phyloP scores from a whole-genome alignment of 2,113 vertebrate species.

The Leucoraja erinaceus region DNA sequence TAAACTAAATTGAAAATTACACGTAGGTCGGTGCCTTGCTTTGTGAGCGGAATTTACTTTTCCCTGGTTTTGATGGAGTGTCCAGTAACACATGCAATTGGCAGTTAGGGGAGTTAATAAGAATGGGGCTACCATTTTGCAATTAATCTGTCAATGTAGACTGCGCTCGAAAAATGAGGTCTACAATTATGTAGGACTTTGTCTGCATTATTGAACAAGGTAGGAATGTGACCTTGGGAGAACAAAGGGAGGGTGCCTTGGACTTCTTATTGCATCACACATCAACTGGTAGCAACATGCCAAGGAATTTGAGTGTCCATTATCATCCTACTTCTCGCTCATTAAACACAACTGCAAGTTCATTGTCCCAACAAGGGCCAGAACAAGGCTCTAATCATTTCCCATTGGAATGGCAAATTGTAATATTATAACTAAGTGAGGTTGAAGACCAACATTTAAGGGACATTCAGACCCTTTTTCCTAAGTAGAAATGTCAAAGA shows the following conservation, averaged over 20 bases:
- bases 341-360: too few relatives aligned
- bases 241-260: neutral
- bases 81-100: neutral
- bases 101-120: neutral
- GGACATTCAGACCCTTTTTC: too few relatives aligned
- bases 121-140: neutral
- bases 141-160: conserved; percentile 12
- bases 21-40: too few relatives aligned
- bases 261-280: neutral
- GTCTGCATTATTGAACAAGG: neutral
- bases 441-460: too few relatives aligned
- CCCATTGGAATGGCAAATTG: neutral
- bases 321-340: neutral
- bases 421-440: neutral
- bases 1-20: too few relatives aligned
- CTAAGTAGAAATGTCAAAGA: too few relatives aligned
- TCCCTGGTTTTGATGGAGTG: neutral
- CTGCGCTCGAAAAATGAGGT: neutral
- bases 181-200: conserved; percentile 13
- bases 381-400: neutral
- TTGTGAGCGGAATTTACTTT: too few relatives aligned
- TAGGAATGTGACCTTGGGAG: conserved; percentile 8
- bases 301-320: neutral
- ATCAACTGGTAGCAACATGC: neutral
- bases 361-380: neutral